These are phyloP conservation scores for Shinisaurus crocodilurus DNA, from an alignment of 2,113 vertebrate species.

Conservation along the genomic window DNA sequence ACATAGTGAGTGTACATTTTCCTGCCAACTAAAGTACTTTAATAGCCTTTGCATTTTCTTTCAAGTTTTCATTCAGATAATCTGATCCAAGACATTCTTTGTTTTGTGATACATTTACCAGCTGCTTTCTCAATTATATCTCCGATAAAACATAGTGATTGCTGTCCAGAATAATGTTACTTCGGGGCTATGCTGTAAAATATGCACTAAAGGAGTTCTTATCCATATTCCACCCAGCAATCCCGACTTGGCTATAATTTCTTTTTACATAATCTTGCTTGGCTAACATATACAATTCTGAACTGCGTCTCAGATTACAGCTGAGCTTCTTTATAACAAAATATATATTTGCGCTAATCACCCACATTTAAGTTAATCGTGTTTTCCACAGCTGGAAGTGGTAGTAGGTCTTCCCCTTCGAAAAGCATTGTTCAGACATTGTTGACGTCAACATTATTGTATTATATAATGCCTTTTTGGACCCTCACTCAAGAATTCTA, in stretches of 20 bases:
- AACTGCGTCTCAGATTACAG: not conserved
- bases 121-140: not conserved
- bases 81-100: not conserved
- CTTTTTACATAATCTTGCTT: not conserved
- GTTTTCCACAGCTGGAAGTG: too few relatives aligned
- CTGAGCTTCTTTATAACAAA: too few relatives aligned
- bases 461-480: not conserved
- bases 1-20: not conserved
- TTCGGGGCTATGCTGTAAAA: not conserved
- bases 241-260: not conserved
- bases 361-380: not conserved
- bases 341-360: not conserved
- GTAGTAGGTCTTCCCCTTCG: too few relatives aligned
- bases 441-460: not conserved
- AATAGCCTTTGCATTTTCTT: not conserved
- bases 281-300: not conserved
- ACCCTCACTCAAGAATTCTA: not conserved
- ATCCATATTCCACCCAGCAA: not conserved
- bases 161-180: not conserved
- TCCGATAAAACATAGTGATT: not conserved
- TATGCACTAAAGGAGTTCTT: not conserved
- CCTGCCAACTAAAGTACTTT: not conserved
- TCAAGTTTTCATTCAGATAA: not conserved
- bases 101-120: not conserved
- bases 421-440: too few relatives aligned